Percentiles rank a stretch among this genome's conserved stretches.
These are phyloP conservation scores for Drosophila anceps DNA, from an alignment of 2,888 invertebrate genomes.

Conservation along the genomic window DNA sequence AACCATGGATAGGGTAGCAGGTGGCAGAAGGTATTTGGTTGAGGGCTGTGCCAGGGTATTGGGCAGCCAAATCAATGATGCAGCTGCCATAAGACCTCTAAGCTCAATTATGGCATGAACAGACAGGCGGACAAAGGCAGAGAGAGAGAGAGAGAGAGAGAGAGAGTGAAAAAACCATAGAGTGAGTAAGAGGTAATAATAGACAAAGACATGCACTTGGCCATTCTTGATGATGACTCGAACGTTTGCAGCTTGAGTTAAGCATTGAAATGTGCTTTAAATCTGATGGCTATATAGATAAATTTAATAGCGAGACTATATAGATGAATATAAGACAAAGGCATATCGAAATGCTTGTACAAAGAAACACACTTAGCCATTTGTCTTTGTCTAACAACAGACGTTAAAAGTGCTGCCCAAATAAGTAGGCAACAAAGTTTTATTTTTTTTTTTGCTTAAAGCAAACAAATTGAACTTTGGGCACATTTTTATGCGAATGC, in stretches of 20 bases:
- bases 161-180: background rate
- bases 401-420: background rate
- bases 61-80: slow-evolving; percentile 72
- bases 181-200: slow-evolving; percentile 6
- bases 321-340: background rate
- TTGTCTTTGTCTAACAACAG: background rate
- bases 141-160: background rate
- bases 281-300: slow-evolving; percentile 3
- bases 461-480: slow-evolving; percentile 1
- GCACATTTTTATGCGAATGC: background rate
- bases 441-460: slow-evolving; percentile 24
- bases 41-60: background rate
- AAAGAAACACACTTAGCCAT: background rate
- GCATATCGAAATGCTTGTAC: background rate
- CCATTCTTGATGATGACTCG: slow-evolving; percentile 48
- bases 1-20: background rate
- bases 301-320: background rate
- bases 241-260: slow-evolving; percentile 39
- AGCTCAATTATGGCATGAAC: slow-evolving; percentile 70
- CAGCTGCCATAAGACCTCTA: slow-evolving; percentile 75
- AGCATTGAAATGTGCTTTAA: slow-evolving; percentile 14
- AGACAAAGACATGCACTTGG: slow-evolving; percentile 34
- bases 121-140: slow-evolving; percentile 15
- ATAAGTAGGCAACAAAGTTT: slow-evolving; percentile 55
- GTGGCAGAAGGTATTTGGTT: background rate